Percentiles rank a stretch among this genome's conserved stretches.
Evolutionary conservation across 1,140 invertebrate genomes (phyloP).

Genomic region (Brachionus sp.): DNA sequence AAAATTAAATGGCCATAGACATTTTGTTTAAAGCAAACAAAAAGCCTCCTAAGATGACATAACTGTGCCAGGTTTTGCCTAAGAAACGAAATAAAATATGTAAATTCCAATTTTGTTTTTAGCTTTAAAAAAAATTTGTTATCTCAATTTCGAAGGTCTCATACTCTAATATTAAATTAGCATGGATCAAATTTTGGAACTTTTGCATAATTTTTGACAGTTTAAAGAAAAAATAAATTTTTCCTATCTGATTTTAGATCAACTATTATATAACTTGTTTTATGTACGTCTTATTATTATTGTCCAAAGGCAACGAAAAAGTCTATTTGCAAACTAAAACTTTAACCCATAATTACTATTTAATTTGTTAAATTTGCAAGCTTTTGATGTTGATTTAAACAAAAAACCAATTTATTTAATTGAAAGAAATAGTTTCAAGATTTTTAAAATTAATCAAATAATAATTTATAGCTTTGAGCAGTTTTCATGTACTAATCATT

Average conservation of each 20-base stretch:
- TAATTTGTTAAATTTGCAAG: background rate
- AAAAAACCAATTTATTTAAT: conserved; percentile 39
- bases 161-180: background rate
- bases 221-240: background rate
- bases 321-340: background rate
- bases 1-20: background rate
- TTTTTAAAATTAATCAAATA: background rate
- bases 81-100: conserved; percentile 2
- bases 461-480: background rate
- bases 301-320: background rate
- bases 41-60: background rate
- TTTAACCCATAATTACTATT: conserved; percentile 1
- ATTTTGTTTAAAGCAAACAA: background rate
- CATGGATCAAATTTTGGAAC: background rate
- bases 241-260: background rate
- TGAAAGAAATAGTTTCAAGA: background rate
- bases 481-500: background rate
- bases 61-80: background rate
- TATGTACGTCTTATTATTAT: background rate
- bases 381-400: background rate
- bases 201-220: background rate
- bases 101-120: background rate
- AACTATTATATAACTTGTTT: background rate
- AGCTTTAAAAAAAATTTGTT: background rate
- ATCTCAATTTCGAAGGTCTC: background rate